These are phyloP conservation scores for Felis chaus DNA, from an alignment of 2,113 vertebrate genomes.

Conservation along the genomic window DNA sequence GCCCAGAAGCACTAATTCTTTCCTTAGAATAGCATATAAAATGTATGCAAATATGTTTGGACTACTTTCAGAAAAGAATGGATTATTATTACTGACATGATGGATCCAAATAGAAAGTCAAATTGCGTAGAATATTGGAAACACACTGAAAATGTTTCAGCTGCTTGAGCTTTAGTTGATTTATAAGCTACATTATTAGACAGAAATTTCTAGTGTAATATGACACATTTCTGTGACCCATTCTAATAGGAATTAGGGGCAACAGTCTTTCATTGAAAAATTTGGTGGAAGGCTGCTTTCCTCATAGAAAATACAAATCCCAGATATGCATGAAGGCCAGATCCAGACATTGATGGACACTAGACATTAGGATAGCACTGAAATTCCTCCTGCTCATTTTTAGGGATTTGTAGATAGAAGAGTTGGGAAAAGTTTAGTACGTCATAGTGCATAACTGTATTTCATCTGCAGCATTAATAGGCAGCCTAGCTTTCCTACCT, in stretches of 20 bases:
- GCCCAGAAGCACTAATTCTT: neutral
- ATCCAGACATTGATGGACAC: neutral
- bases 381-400: constrained; percentile 40
- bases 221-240: neutral
- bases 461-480: neutral
- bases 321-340: neutral
- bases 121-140: neutral
- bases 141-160: neutral
- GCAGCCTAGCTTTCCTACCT: constrained; percentile 50
- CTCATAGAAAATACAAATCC: constrained; percentile 22
- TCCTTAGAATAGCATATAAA: neutral
- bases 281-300: constrained; percentile 27
- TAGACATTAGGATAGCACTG: neutral
- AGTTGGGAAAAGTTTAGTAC: constrained; percentile 57
- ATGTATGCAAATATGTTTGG: neutral
- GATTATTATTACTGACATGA: neutral
- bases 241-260: neutral
- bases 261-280: neutral
- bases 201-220: neutral
- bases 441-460: constrained; percentile 58
- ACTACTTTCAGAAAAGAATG: accelerated
- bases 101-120: neutral
- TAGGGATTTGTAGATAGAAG: constrained; percentile 47
- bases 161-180: neutral
- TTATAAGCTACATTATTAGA: neutral